Conservation (phyloP, 1,140 invertebrate genomes). For the Palaemon carinicauda region DNA sequence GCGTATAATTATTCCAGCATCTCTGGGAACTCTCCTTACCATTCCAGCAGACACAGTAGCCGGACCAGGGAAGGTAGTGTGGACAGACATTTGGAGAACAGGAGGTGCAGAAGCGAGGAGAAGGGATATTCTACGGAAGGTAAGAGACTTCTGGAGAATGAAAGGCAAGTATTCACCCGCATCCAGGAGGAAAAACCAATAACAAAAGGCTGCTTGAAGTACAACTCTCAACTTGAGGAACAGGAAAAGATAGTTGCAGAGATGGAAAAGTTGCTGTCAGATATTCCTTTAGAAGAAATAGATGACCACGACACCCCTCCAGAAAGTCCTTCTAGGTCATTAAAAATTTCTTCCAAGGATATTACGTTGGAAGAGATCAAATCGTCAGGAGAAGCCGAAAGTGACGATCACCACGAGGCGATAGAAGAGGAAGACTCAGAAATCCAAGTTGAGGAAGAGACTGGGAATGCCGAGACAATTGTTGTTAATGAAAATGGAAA, state of each 20-base stretch:
- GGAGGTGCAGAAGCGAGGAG: too few species aligned
- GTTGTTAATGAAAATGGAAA: conserved; percentile 9
- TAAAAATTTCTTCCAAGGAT: too few species aligned
- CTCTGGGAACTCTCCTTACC: conserved; percentile 4
- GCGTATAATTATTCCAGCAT: conserved; percentile 21
- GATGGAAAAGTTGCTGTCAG: conserved; percentile 22
- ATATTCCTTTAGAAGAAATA: background rate
- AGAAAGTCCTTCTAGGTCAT: too few species aligned
- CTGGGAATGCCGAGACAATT: too few species aligned
- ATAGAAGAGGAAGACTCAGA: too few species aligned
- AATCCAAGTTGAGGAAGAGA: too few species aligned
- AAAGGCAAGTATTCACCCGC: background rate
- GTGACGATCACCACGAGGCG: background rate
- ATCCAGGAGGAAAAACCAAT: conserved; percentile 31
- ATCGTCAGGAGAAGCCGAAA: background rate
- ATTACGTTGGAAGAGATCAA: too few species aligned
- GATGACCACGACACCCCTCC: too few species aligned
- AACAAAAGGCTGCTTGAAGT: background rate
- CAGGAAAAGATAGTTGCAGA: background rate
- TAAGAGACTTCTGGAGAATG: background rate
- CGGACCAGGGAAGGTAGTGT: conserved; percentile 6
- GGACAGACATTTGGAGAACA: background rate
- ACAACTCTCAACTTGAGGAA: background rate
- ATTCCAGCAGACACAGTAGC: conserved; percentile 39
- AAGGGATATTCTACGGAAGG: too few species aligned